phyloP scores from a whole-genome alignment of 1,140 invertebrate genomes.

The Caenorhabditis briggsae region DNA sequence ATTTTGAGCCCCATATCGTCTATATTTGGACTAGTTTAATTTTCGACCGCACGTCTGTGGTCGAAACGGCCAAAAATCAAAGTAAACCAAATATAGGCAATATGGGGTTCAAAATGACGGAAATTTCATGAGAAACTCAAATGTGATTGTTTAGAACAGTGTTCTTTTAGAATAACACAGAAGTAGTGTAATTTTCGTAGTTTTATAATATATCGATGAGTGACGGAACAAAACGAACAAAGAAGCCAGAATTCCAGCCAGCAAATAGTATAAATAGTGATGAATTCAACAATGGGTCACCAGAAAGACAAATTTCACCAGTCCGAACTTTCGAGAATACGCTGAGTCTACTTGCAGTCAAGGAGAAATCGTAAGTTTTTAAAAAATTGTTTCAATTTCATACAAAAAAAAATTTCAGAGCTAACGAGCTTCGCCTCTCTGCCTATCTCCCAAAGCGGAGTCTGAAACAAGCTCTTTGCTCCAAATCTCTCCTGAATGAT shows the following conservation, averaged over 20 bases:
- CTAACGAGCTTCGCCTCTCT: conserved; percentile 32
- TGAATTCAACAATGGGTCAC: conserved; percentile 13
- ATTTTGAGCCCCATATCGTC: too few species aligned
- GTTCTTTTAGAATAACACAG: too few species aligned
- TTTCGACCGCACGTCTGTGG: too few species aligned
- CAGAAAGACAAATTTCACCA: conserved; percentile 49
- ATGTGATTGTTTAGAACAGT: too few species aligned
- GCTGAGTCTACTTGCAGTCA: conserved; percentile 31
- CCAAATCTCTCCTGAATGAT: conserved; percentile 52
- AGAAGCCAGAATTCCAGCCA: background rate
- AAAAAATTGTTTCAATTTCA: background rate
- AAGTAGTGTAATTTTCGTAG: too few species aligned
- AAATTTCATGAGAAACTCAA: too few species aligned
- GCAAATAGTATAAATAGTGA: conserved; percentile 1
- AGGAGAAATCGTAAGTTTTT: conserved; percentile 24
- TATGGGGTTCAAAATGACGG: too few species aligned
- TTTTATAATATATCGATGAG: too few species aligned
- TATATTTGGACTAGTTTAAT: too few species aligned
- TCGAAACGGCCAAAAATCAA: too few species aligned
- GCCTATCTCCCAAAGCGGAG: conserved; percentile 30
- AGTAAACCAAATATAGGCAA: too few species aligned
- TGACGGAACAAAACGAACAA: conserved; percentile 60
- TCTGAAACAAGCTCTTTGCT: conserved; percentile 56
- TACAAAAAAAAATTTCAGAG: background rate
- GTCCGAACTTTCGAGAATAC: conserved; percentile 43